These are phyloP conservation scores for Nothobranchius furzeri DNA, from an alignment of 2,113 vertebrate genomes.

Conservation along the genomic window DNA sequence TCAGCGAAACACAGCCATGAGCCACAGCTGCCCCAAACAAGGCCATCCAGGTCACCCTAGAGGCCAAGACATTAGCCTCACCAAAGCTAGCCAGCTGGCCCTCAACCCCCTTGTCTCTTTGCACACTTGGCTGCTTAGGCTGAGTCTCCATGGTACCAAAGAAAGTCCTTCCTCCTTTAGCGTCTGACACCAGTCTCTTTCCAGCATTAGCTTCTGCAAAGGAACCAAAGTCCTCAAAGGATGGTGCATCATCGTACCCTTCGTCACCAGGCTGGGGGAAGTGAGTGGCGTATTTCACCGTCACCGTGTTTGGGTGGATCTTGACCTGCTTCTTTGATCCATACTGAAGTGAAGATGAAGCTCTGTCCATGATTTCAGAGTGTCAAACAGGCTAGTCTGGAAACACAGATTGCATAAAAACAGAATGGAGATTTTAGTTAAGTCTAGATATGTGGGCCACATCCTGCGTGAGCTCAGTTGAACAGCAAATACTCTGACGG, in stretches of 20 bases:
- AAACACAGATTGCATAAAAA: slow-evolving; percentile 1
- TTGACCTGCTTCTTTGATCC: slow-evolving; percentile 94
- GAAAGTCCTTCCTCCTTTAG: slow-evolving; percentile 84
- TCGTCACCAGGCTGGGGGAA: slow-evolving; percentile 94
- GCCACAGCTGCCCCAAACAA: slow-evolving; percentile 92
- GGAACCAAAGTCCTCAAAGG: slow-evolving; percentile 85
- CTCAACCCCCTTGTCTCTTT: slow-evolving; percentile 74
- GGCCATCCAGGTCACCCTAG: slow-evolving; percentile 90
- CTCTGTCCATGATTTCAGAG: slow-evolving; percentile 84
- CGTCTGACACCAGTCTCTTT: slow-evolving; percentile 83
- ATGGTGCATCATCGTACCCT: slow-evolving; percentile 86
- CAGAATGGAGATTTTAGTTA: neutral
- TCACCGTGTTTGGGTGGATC: slow-evolving; percentile 94
- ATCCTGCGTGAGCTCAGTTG: slow-evolving; percentile 45
- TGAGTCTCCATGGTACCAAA: slow-evolving; percentile 89
- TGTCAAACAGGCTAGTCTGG: slow-evolving; percentile 49
- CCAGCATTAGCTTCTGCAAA: slow-evolving; percentile 89
- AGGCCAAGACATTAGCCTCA: slow-evolving; percentile 86
- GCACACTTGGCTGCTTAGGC: slow-evolving; percentile 73
- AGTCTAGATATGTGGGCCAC: neutral
- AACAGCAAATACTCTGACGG: slow-evolving; percentile 66
- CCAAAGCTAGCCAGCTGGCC: slow-evolving; percentile 85
- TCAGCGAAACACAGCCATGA: slow-evolving; percentile 94
- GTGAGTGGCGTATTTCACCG: slow-evolving; percentile 94
- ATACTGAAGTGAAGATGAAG: slow-evolving; percentile 81